These are phyloP conservation scores for Megalurothrips usitatus DNA, from an alignment of 2,888 invertebrate genomes.

Conservation along the genomic window DNA sequence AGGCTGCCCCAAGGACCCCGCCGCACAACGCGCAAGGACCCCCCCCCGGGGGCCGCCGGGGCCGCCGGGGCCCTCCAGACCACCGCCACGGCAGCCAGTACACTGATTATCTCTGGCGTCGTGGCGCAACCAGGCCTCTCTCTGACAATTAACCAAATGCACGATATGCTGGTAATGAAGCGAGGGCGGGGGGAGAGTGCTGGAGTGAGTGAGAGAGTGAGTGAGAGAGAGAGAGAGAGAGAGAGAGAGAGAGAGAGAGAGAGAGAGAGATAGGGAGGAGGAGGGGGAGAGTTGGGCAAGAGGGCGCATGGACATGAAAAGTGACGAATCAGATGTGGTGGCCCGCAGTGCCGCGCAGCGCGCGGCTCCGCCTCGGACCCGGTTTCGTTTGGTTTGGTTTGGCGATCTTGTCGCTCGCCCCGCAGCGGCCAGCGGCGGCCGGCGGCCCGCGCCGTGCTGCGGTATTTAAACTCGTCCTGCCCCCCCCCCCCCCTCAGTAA, in stretches of 20 bases:
- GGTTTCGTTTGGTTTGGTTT: too few species aligned
- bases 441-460: not conserved
- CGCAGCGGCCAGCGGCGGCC: not conserved
- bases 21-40: too few species aligned
- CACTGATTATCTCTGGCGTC: too few species aligned
- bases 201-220: too few species aligned
- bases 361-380: too few species aligned
- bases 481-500: not conserved
- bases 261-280: not conserved
- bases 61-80: too few species aligned
- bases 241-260: too few species aligned
- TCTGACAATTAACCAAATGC: constrained; percentile 8
- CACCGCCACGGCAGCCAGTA: too few species aligned
- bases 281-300: not conserved
- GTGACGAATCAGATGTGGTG: constrained; percentile 18
- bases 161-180: constrained; percentile 9
- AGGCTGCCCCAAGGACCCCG: too few species aligned
- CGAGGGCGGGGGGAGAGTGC: not conserved
- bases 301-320: not conserved
- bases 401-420: too few species aligned
- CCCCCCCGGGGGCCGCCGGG: too few species aligned
- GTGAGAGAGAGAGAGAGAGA: too few species aligned
- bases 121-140: not conserved
- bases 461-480: not conserved
- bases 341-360: not conserved